These are phyloP conservation scores for Zeugodacus cucurbitae DNA, from an alignment of 1,140 invertebrate species.

Conservation along the genomic window DNA sequence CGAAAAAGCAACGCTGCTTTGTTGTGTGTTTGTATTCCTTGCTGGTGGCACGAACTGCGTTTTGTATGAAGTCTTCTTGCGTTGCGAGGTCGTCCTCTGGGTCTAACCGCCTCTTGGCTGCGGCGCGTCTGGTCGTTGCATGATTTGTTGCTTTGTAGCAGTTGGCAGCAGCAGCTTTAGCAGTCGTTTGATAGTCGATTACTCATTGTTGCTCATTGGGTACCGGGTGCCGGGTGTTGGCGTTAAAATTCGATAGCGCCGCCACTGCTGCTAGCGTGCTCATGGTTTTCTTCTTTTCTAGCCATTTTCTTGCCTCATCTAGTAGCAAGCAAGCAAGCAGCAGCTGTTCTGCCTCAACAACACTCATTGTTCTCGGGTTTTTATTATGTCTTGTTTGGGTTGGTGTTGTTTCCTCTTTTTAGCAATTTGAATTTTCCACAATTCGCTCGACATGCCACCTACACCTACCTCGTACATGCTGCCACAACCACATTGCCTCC, in stretches of 20 bases:
- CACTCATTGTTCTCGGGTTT: not conserved
- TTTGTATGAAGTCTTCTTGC: not conserved
- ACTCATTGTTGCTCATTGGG: not conserved
- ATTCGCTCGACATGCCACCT: not conserved
- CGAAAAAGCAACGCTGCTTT: not conserved
- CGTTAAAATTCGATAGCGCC: not conserved
- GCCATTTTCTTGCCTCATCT: not conserved
- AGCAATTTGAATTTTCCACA: conserved; percentile 28
- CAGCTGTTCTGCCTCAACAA: conserved; percentile 11
- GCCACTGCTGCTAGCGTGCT: not conserved
- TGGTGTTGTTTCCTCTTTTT: not conserved
- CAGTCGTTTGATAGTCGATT: not conserved
- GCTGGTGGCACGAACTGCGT: not conserved
- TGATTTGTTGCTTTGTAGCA: not conserved
- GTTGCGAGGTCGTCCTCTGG: not conserved
- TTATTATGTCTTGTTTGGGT: not conserved
- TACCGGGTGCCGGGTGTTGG: conserved; percentile 23
- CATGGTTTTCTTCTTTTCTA: not conserved
- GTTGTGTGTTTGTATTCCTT: not conserved
- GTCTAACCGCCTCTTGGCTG: not conserved
- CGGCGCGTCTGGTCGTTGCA: not conserved
- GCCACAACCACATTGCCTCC: not conserved
- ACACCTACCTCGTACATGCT: not conserved
- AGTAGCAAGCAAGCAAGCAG: not conserved
- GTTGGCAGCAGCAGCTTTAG: not conserved